A percentile compares a stretch with the other conserved stretches of the same genome.
phyloP scores from a whole-genome alignment of 2,797 vertebrate genomes.

The Sebastes minor region DNA sequence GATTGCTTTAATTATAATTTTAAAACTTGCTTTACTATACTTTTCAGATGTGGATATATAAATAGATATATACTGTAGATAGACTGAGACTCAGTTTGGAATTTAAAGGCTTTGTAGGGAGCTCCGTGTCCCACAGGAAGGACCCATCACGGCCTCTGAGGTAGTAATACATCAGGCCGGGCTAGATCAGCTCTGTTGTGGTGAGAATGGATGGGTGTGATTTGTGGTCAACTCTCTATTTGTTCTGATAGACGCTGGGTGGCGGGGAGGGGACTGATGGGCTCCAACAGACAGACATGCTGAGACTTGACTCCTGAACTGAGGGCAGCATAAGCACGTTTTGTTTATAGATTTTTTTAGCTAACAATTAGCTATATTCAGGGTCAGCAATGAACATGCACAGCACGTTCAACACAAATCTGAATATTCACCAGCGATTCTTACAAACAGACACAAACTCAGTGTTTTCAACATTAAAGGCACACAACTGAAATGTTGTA shows the following conservation, averaged over 20 bases:
- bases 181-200: slow-evolving; percentile 50
- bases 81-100: neutral
- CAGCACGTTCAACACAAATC: neutral
- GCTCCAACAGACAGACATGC: slow-evolving; percentile 29
- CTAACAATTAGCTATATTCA: neutral
- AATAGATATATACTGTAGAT: neutral
- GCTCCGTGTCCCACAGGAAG: neutral
- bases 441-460: neutral
- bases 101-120: neutral
- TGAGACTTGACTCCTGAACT: slow-evolving; percentile 6
- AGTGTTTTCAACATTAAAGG: neutral
- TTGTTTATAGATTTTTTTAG: neutral
- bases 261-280: slow-evolving; percentile 10
- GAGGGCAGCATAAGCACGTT: neutral
- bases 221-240: slow-evolving; percentile 60
- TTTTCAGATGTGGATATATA: neutral
- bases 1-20: neutral
- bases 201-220: slow-evolving; percentile 53
- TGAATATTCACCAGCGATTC: neutral
- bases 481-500: neutral
- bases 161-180: slow-evolving; percentile 55
- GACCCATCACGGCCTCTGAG: neutral
- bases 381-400: neutral
- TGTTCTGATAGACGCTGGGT: slow-evolving; percentile 31
- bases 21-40: neutral